Conservation (phyloP, 30 jellyfish, hydroid and myxozoan genomes). For the Turritopsis dohrnii region DNA sequence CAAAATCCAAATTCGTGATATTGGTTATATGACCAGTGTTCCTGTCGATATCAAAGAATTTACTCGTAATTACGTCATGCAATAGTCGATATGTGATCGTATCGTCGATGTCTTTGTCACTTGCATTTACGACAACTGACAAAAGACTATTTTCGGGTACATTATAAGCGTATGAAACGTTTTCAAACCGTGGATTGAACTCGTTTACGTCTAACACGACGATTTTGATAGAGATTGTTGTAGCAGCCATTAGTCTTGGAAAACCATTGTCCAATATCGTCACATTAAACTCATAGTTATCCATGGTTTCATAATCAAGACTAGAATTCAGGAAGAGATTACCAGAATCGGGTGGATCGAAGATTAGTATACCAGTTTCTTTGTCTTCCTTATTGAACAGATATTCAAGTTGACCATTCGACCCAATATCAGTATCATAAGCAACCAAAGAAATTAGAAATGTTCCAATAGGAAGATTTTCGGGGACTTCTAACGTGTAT, state of each 20-base stretch:
- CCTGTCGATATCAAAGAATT: background rate
- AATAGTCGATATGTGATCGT: slow-evolving; percentile 6
- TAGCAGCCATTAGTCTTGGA: slow-evolving; percentile 4
- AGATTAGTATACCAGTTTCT: background rate
- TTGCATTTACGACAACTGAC: slow-evolving; percentile 19
- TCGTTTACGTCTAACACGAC: slow-evolving; percentile 2
- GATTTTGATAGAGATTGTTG: background rate
- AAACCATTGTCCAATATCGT: background rate
- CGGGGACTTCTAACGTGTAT: background rate
- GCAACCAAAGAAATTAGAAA: slow-evolving; percentile 7
- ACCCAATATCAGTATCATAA: background rate
- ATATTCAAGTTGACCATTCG: slow-evolving; percentile 1
- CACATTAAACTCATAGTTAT: background rate
- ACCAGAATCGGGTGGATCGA: slow-evolving; percentile 10
- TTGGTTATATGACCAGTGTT: slow-evolving; percentile 2
- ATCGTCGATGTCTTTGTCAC: slow-evolving; percentile 34
- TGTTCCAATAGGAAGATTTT: slow-evolving; percentile 5
- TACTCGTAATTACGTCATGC: background rate
- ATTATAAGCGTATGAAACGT: background rate
- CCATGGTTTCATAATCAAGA: slow-evolving; percentile 12
- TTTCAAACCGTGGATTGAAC: background rate
- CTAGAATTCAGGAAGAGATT: background rate
- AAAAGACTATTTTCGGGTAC: slow-evolving; percentile 3
- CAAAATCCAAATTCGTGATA: slow-evolving; percentile 27
- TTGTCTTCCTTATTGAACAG: background rate